These are phyloP conservation scores for Falco rusticolus DNA, from an alignment of 2,797 vertebrate genomes.

Conservation along the genomic window DNA sequence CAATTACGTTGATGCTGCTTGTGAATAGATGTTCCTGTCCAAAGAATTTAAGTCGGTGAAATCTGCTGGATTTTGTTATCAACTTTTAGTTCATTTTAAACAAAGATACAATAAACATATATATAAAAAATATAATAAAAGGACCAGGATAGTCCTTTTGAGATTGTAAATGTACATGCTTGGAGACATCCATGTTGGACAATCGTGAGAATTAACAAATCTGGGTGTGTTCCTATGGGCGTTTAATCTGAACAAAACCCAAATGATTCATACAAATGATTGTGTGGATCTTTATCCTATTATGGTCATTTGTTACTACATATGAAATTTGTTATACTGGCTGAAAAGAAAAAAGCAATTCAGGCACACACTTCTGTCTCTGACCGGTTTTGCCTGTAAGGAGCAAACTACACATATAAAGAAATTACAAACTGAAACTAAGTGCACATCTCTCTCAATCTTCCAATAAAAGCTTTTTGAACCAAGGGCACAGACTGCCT, in stretches of 20 bases:
- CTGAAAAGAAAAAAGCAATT: background rate
- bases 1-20: background rate
- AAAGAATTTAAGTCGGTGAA: background rate
- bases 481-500: slow-evolving; percentile 73
- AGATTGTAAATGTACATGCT: background rate
- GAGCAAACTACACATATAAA: background rate
- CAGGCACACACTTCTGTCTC: background rate
- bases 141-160: background rate
- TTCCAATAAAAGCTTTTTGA: slow-evolving; percentile 51
- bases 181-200: background rate
- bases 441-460: slow-evolving; percentile 14
- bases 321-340: background rate
- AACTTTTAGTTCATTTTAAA: background rate
- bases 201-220: background rate
- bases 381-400: slow-evolving; percentile 33
- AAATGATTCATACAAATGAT: background rate
- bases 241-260: background rate
- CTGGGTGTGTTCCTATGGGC: background rate
- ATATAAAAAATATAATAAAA: background rate
- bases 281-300: background rate
- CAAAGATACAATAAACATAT: background rate
- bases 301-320: background rate
- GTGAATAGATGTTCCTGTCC: background rate
- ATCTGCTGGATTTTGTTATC: background rate
- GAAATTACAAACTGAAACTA: slow-evolving; percentile 27